Evolutionary conservation across 2,888 invertebrate species (phyloP).

Genomic region (Ceraclea dissimilis): DNA sequence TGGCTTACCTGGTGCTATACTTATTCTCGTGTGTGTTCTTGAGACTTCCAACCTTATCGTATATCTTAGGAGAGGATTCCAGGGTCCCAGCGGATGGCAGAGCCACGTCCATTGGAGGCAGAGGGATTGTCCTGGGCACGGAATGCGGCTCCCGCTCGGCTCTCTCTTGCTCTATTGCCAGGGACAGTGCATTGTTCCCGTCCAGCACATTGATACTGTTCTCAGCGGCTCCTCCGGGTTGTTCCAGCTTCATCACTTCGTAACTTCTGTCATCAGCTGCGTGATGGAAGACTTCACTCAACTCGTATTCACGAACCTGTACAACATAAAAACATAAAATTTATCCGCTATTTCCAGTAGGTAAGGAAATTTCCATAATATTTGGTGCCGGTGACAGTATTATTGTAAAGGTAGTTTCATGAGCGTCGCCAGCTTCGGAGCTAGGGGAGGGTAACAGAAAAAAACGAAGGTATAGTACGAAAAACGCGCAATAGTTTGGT

Average conservation of each 20-base stretch:
- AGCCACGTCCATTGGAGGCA: constrained; percentile 20
- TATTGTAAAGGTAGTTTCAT: not conserved
- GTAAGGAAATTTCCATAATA: no score
- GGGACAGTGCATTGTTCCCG: constrained; percentile 66
- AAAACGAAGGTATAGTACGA: no score
- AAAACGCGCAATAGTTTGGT: no score
- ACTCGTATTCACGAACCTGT: constrained; percentile 80
- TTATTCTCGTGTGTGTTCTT: constrained; percentile 41
- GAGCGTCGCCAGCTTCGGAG: no score
- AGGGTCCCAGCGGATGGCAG: no score
- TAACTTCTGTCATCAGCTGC: constrained; percentile 70
- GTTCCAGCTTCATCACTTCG: constrained; percentile 61
- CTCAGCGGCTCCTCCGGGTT: constrained; percentile 37
- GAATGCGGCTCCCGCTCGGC: constrained; percentile 58
- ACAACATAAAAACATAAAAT: constrained; percentile 12
- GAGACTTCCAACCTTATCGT: constrained; percentile 42
- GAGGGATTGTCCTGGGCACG: constrained; percentile 28
- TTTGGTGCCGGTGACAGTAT: no score
- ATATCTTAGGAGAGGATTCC: constrained; percentile 41
- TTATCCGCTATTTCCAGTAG: no score
- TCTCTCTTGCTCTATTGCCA: constrained; percentile 73
- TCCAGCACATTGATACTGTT: constrained; percentile 56
- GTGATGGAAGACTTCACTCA: constrained; percentile 80
- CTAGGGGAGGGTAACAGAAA: no score
- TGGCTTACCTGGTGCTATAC: constrained; percentile 35